These are phyloP conservation scores for Silurus meridionalis DNA, from an alignment of 2,113 vertebrate species.

Conservation along the genomic window DNA sequence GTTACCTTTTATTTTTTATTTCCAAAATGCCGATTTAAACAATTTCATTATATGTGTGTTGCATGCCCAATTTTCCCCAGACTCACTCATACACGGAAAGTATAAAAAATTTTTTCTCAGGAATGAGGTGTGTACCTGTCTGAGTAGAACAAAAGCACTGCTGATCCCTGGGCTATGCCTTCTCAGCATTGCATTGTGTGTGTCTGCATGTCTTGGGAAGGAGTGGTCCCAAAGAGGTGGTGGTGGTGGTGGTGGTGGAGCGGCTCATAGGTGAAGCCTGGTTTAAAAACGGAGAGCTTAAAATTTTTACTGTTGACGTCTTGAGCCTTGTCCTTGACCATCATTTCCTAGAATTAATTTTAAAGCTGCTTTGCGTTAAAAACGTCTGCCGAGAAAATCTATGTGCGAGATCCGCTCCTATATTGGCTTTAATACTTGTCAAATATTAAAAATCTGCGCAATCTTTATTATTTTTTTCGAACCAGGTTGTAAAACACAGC, in stretches of 20 bases:
- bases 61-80: background rate
- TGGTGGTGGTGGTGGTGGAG: too few relatives aligned
- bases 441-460: background rate
- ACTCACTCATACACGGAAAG: background rate
- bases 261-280: background rate
- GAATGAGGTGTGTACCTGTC: conserved; percentile 10
- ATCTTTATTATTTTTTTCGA: background rate
- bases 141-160: conserved; percentile 6
- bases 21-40: too few relatives aligned
- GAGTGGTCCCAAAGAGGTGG: background rate
- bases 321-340: background rate
- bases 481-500: background rate
- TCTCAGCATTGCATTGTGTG: background rate
- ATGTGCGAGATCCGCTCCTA: too few relatives aligned
- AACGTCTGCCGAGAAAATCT: background rate
- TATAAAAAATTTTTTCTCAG: background rate
- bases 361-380: background rate
- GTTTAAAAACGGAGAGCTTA: background rate
- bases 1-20: too few relatives aligned
- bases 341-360: background rate
- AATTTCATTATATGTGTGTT: background rate
- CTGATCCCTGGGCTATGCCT: background rate
- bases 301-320: background rate
- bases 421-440: background rate
- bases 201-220: background rate